Conservation (phyloP, 2,888 invertebrate genomes). For the Norana najaformis region DNA sequence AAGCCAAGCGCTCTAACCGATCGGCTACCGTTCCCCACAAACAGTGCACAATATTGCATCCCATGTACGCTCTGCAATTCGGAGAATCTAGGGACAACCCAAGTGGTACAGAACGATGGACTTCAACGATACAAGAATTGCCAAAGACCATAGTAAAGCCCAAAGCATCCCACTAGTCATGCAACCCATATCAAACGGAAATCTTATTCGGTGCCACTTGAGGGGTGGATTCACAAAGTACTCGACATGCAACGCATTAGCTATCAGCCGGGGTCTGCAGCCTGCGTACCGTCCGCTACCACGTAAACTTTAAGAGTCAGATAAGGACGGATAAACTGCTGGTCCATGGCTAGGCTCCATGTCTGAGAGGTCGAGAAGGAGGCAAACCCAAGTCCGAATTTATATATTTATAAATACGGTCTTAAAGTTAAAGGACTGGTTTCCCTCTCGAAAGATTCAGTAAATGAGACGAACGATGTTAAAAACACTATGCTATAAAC, state of each 20-base stretch:
- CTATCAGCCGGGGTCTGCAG: not conserved
- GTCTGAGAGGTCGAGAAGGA: not conserved
- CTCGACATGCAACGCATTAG: not conserved
- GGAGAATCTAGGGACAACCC: too few relatives aligned
- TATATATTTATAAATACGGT: not conserved
- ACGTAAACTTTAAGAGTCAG: not conserved
- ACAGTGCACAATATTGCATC: too few relatives aligned
- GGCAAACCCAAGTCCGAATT: not conserved
- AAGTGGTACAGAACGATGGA: too few relatives aligned
- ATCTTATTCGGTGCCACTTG: not conserved
- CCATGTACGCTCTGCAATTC: too few relatives aligned
- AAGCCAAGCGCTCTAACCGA: too few relatives aligned
- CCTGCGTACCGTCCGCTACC: not conserved
- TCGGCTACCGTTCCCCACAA: too few relatives aligned
- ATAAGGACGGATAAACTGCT: not conserved
- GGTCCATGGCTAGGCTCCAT: not conserved
- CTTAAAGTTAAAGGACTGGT: too few relatives aligned
- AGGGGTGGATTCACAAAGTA: not conserved
- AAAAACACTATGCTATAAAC: not conserved
- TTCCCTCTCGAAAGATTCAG: not conserved
- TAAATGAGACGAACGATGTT: not conserved
- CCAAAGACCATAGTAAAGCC: not conserved
- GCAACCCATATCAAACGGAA: not conserved
- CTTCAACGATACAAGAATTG: too few relatives aligned
- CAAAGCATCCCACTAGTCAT: not conserved